phyloP scores from a whole-genome alignment of 53 echinoderm and acorn worm genomes.

The Holothuria scabra region DNA sequence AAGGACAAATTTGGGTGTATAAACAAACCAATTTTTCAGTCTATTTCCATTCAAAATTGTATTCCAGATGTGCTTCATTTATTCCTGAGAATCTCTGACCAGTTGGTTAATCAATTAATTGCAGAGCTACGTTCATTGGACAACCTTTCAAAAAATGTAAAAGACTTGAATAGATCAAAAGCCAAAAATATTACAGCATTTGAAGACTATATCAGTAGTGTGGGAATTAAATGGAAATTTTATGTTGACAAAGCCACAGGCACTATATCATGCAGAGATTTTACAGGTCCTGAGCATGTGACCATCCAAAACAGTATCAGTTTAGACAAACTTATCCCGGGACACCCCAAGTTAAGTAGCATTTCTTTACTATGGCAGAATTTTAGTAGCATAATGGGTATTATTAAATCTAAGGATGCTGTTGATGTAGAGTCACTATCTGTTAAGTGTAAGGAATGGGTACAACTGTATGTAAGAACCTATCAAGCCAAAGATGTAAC shows the following conservation, averaged over 20 bases:
- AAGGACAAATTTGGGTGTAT: too few relatives aligned
- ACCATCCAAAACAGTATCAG: conserved; percentile 8
- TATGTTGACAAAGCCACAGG: background rate
- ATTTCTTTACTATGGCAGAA: conserved; percentile 48
- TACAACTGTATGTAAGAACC: conserved; percentile 31
- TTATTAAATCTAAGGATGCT: background rate
- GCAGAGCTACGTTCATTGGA: background rate
- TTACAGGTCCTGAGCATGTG: conserved; percentile 31
- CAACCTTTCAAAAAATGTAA: background rate
- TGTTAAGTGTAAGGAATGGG: conserved; percentile 51
- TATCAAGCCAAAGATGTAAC: conserved; percentile 63
- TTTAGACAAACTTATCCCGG: conserved; percentile 37
- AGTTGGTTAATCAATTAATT: too few relatives aligned
- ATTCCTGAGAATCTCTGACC: too few relatives aligned
- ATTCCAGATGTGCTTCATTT: too few relatives aligned
- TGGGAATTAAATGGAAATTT: background rate
- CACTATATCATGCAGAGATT: conserved; percentile 20
- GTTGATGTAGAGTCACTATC: conserved; percentile 4
- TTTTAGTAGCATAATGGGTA: conserved; percentile 31
- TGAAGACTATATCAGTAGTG: background rate
- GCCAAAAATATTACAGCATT: background rate
- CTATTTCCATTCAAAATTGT: too few relatives aligned
- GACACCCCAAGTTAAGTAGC: conserved; percentile 23
- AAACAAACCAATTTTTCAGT: too few relatives aligned
- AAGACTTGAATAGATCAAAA: background rate